A percentile compares a stretch with the other conserved stretches of the same genome.
These are phyloP conservation scores for Monomorium pharaonis DNA, from an alignment of 1,140 invertebrate genomes.

Conservation along the genomic window DNA sequence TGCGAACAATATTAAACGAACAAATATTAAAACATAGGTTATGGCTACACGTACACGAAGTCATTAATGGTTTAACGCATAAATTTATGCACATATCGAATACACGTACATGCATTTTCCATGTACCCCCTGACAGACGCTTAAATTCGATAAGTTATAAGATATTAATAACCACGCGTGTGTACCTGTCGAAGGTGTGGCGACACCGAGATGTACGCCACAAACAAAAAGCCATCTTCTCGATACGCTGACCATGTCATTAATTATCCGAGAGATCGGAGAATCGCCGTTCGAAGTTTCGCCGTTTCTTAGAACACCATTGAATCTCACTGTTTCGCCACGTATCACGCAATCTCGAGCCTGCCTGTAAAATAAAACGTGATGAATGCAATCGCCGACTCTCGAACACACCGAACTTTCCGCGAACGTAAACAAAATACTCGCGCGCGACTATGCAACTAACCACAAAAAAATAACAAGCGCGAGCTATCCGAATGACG, in stretches of 20 bases:
- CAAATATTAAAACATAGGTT: neutral
- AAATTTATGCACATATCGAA: neutral
- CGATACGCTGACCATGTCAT: neutral
- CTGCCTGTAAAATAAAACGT: too few relatives aligned
- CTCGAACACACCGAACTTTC: too few relatives aligned
- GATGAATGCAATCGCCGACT: too few relatives aligned
- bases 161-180: neutral
- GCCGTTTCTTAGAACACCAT: neutral
- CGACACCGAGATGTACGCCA: neutral
- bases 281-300: neutral
- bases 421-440: too few relatives aligned
- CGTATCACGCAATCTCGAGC: too few relatives aligned
- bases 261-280: neutral
- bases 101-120: neutral
- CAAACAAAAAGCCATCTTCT: neutral
- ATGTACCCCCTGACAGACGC: neutral
- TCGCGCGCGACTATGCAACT: too few relatives aligned
- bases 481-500: too few relatives aligned
- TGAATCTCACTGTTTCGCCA: too few relatives aligned
- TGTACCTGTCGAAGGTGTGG: neutral
- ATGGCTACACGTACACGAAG: neutral
- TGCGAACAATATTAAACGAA: too few relatives aligned
- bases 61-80: neutral
- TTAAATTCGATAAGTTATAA: neutral
- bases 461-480: too few relatives aligned